Evolutionary conservation across 2,113 vertebrate species (phyloP).

Genomic region (Struthio camelus): DNA sequence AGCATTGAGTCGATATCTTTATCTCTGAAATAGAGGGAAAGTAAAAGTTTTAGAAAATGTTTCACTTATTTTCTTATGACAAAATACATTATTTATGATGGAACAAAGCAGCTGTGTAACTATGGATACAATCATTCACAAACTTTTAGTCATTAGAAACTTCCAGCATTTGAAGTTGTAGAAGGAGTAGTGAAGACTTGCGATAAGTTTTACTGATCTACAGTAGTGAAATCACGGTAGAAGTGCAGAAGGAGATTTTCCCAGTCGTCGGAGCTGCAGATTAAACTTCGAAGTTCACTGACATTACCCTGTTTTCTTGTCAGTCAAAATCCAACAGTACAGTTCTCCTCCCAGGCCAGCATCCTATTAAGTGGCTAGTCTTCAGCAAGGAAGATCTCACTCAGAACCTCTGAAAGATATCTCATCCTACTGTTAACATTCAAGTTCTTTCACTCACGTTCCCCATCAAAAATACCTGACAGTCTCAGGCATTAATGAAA

Average conservation of each 20-base stretch:
- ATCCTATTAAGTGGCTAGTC: not conserved
- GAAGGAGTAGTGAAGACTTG: not conserved
- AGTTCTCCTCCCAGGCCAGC: not conserved
- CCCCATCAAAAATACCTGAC: not conserved
- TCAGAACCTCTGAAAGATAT: not conserved
- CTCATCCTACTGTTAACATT: not conserved
- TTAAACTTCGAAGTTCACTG: not conserved
- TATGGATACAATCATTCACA: not conserved
- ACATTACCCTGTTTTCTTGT: not conserved
- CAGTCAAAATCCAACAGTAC: not conserved
- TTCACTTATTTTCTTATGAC: not conserved
- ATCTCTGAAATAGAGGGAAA: slow-evolving; percentile 64
- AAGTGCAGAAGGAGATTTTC: not conserved
- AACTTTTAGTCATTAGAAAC: not conserved
- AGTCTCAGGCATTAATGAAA: not conserved
- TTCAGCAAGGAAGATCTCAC: not conserved
- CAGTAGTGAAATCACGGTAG: not conserved
- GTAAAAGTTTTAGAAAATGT: not conserved
- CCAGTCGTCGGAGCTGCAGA: not conserved
- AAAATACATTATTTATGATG: not conserved
- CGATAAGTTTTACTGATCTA: not conserved
- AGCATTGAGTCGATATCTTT: slow-evolving; percentile 75
- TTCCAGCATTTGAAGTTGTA: not conserved
- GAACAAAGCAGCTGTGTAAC: not conserved
- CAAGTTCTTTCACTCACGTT: not conserved